Base-by-base conservation (phyloP, 2,888 invertebrate genomes). In the Horisme vitalbata region DNA sequence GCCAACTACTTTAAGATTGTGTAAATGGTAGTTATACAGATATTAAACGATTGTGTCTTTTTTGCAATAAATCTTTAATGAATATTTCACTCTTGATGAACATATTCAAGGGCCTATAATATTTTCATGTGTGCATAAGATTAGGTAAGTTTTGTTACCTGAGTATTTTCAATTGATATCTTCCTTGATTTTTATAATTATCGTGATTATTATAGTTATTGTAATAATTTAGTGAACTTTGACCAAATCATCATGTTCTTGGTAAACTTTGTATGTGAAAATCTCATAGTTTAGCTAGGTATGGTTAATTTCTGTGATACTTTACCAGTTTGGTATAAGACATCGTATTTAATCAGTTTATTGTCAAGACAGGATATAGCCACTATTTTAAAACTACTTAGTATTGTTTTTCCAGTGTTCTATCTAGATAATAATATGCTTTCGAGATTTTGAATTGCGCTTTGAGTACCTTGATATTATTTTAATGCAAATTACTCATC, bases 301-400 rank as follows among this genome's bases (percentile, higher is more conserved):
- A 79, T 79, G 79, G 79, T 88, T 88, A 80, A 85, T 86, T 89
- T 88, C 88, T 89, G 88, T 88, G 88, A 89, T 89, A 89, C 84
- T 87, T 86, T 87, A 85, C 87, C 87, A 72, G 66, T 80, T 79
- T 73, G 85, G 84, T 87, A 88, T 86, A 85, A 86, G 83, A 74
- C 74, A 82, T 84, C 72, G 76, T 79, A 74, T 73, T 70, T 74
- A 44, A 49, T 44, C 49, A 31, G 43, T 48, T 48, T 34, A 44
- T 32, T 27, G 12, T 36, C 20, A 31, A 11, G 30, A 37, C 41
- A 41, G 26, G 38, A 10, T 33, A 20, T 14, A 12, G 27, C 27
- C 11, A 37, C 11, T 23, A 28, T 31, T 30, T 41, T 13, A 26
- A 41, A 41, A n/a, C 28, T 32, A 31, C 35, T 34, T n/a, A n/a